Base-by-base conservation (phyloP, 2,888 invertebrate genomes). In the Parnassius glacialis region DNA sequence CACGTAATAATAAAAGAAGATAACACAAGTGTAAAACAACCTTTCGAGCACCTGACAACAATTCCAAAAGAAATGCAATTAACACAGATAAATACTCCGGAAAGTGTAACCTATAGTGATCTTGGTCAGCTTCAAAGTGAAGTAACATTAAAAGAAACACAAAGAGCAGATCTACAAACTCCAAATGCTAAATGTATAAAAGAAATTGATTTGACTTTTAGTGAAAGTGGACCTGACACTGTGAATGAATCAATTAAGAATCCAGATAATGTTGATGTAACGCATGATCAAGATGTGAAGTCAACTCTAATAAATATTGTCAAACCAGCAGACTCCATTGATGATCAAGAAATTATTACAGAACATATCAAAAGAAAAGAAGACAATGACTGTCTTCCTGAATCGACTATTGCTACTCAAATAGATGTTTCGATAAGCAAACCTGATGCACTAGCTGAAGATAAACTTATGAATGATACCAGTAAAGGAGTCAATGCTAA, bases 291-390 rank as follows among this genome's bases (percentile, higher is more conserved):
- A 48, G 48, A 47, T 25, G 47, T 47, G 20, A 16, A 50, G 10
- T 54, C 13, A 13, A 53, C 10, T 12, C 9, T 5, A 7, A 48
- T 20, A 20, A 59, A 53, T 48, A 95, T 96, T 25, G 95, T 97
- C 52, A 94, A 94, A 71, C 94, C 95, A 70, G 94, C 95, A n/a
- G 94, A 94, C 16, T 94, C 96, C 9, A 94, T 97, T 65, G 95
- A 97, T 79, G 97, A 97, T 0, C 95, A 96, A 82, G 97, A 97
- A 81, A 94, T 95, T 65, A 93, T 96, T 0, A 95, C 94, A 1
- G 97, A 97, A 85, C 96, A 97, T 85, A 89, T 96, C 0, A 91
- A 96, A 50, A 96, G 96, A 80, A 96, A 96, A 76, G 96, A 96
- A 0, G 95, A 94, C 53, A 65, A 66, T 45, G 79, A 81, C 62